Evolutionary conservation across 2,888 invertebrate genomes (phyloP), one percentile per base, ranked within the genome.

Genomic region (Athetis lepigone): DNA sequence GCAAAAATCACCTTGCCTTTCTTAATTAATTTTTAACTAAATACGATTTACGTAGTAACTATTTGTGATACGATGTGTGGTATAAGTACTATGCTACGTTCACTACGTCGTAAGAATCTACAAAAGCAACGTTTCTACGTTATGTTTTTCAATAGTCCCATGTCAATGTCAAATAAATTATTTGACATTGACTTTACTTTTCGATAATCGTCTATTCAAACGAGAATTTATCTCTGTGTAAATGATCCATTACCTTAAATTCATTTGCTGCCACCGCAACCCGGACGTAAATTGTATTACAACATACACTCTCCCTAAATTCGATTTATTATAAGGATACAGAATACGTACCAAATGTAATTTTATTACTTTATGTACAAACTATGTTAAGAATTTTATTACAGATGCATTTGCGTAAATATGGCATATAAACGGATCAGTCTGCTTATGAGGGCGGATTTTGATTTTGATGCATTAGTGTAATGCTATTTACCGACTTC

Each of bases 321-420:
- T 78, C 43, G 13, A 78, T 78, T 70, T 16, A 75, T 69, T 63
- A 77, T 18, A 25, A 52, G n/a, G 49, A 56, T 29, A 47, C 42
- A 71, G 51, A 43, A 66, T 49, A 51, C 33, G 29, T 42, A 40
- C 16, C 21, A 29, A 29, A 67, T 27, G 16, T 51, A 56, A 59
- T 33, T 33, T 33, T 11, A 33, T 51, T 19, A 55, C 16, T 69
- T 47, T 37, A 46, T 33, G 37, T 39, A 47, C 23, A 59, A 70
- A 70, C 67, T 70, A 49, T 59, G 52, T 70, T 55, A 70, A 16
- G 13, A 58, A 60, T 58, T 58, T 19, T 56, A 50, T 67, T 70
- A 63, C 19, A 47, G 19, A 33, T 73, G 56, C 70, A 68, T 62
- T 63, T 51, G 8, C 33, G 47, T 64, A 33, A 52, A 46, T 13